Evolutionary conservation across 2,113 vertebrate genomes (phyloP).

Genomic region (Tor tambroides): DNA sequence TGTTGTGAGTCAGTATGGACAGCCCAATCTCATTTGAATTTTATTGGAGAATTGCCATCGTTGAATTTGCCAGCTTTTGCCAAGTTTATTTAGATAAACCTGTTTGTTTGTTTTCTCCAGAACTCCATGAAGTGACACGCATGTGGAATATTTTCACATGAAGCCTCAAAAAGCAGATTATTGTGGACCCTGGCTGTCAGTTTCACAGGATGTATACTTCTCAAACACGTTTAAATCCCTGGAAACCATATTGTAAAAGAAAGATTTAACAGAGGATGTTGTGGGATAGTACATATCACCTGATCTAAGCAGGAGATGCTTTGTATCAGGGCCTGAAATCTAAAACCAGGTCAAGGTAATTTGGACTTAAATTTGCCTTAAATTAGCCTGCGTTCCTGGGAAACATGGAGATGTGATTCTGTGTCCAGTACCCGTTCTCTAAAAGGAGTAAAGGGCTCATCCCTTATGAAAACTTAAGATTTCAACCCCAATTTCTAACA

Average conservation of each 20-base stretch:
- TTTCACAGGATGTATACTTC: neutral
- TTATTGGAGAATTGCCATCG: neutral
- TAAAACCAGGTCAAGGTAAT: constrained; percentile 35
- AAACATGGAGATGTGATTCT: constrained; percentile 15
- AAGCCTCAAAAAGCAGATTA: neutral
- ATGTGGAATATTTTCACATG: neutral
- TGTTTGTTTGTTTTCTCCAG: neutral
- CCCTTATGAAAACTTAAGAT: neutral
- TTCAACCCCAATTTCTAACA: neutral
- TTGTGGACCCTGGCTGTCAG: neutral
- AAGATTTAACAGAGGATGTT: neutral
- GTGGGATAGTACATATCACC: neutral
- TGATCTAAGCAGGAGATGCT: neutral
- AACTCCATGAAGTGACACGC: neutral
- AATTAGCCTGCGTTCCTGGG: constrained; percentile 24
- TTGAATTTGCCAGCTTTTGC: neutral
- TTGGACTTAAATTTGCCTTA: constrained; percentile 28
- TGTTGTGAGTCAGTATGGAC: constrained; percentile 10
- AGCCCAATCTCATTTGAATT: neutral
- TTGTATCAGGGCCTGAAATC: constrained; percentile 26
- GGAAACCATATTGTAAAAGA: neutral
- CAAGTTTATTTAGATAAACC: neutral
- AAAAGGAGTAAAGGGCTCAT: constrained; percentile 1
- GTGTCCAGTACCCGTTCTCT: neutral
- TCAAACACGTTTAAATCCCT: neutral